Percentiles rank a stretch among this genome's conserved stretches.
phyloP scores from a whole-genome alignment of 2,797 vertebrate species.

The Melopsittacus undulatus region DNA sequence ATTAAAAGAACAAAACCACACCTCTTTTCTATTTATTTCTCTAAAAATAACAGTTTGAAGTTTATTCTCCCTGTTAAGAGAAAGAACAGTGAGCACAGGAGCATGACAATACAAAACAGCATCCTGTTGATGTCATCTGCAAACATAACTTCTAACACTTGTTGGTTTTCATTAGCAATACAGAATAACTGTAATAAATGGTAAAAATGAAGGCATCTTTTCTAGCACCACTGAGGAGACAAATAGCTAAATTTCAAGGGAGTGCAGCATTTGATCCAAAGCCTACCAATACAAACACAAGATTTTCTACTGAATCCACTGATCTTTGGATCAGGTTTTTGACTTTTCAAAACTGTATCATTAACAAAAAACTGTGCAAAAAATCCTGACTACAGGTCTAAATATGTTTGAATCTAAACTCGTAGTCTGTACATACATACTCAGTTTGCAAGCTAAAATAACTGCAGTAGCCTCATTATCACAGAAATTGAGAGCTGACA shows the following conservation, averaged over 20 bases:
- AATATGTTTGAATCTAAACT: neutral
- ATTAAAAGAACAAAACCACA: neutral
- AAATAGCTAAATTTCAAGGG: neutral
- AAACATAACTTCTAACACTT: neutral
- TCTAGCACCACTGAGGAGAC: neutral
- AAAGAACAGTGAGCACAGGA: neutral
- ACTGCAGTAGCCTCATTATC: neutral
- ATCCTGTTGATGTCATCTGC: neutral
- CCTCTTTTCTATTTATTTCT: neutral
- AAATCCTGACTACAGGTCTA: neutral
- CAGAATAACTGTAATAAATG: neutral
- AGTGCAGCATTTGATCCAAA: neutral
- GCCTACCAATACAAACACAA: neutral
- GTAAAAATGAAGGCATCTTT: neutral
- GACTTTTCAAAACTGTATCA: neutral
- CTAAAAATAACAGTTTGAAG: neutral
- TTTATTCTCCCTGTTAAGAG: neutral
- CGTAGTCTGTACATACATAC: neutral
- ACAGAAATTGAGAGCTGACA: neutral
- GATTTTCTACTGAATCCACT: neutral
- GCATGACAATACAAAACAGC: neutral
- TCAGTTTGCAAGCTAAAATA: neutral
- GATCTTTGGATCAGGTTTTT: neutral
- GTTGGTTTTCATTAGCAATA: neutral
- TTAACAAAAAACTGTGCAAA: neutral